Evolutionary conservation across 2,113 vertebrate genomes (phyloP).

Genomic region (Apus apus): DNA sequence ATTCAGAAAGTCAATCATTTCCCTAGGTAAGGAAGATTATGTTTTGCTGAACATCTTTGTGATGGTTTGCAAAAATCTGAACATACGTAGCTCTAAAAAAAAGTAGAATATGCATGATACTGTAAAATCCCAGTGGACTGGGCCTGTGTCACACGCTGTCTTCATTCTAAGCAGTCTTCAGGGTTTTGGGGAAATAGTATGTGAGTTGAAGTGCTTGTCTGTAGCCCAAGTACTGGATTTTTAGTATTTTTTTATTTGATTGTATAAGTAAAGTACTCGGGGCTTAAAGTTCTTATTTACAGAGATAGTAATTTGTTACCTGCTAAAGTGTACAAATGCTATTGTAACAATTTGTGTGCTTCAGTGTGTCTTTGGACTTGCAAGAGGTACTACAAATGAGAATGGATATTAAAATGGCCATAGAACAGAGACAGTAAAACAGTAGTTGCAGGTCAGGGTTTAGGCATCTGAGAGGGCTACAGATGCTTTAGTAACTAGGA

Average conservation of each 20-base stretch:
- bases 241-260: background rate
- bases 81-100: background rate
- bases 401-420: background rate
- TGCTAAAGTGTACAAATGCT: background rate
- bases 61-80: background rate
- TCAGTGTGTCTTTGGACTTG: background rate
- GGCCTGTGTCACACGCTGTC: background rate
- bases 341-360: background rate
- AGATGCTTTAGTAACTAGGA: background rate
- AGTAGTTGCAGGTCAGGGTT: background rate
- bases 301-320: background rate
- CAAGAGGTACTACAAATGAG: background rate
- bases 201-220: background rate
- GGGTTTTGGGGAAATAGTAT: background rate
- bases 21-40: slow-evolving; percentile 81
- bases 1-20: slow-evolving; percentile 99
- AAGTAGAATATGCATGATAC: background rate
- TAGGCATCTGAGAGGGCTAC: background rate
- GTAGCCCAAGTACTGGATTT: background rate
- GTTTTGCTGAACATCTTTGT: background rate
- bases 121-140: background rate
- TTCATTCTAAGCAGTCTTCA: background rate
- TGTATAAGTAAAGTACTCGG: background rate
- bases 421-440: background rate
- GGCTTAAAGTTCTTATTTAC: background rate